phyloP scores from a whole-genome alignment of 1,140 invertebrate genomes.

The Temnothorax curvispinosus region DNA sequence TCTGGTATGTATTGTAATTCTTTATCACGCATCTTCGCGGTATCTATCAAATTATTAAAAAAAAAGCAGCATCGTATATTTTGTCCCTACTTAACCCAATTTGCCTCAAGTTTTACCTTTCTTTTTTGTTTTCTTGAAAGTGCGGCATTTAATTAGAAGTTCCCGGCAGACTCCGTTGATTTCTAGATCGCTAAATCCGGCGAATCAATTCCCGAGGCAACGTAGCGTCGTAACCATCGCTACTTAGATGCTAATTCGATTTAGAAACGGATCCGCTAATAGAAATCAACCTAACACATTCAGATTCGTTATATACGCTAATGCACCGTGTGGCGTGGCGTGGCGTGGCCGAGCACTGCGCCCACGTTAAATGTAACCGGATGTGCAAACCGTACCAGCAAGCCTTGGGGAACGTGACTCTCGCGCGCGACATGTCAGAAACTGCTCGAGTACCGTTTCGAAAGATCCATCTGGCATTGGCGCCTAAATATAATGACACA shows the following conservation, averaged over 20 bases:
- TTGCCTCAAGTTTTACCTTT: background rate
- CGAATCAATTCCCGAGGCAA: conserved; percentile 1
- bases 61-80: background rate
- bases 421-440: conserved; percentile 69
- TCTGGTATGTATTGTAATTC: background rate
- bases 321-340: conserved; percentile 42
- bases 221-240: background rate
- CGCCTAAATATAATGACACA: conserved; percentile 37
- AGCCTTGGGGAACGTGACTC: conserved; percentile 69
- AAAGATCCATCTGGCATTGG: conserved; percentile 22
- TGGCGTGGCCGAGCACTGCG: conserved; percentile 51
- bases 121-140: background rate
- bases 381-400: conserved; percentile 68
- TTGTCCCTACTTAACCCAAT: background rate
- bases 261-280: conserved; percentile 49
- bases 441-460: conserved; percentile 54
- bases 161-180: background rate
- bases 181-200: background rate
- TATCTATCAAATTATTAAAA: conserved; percentile 2
- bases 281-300: conserved; percentile 56
- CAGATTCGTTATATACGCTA: conserved; percentile 62
- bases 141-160: background rate
- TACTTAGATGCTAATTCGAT: conserved; percentile 57
- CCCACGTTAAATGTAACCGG: conserved; percentile 71
- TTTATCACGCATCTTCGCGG: background rate